Conservation (phyloP, 2,797 vertebrate species). For the Tamandua tetradactyla region DNA sequence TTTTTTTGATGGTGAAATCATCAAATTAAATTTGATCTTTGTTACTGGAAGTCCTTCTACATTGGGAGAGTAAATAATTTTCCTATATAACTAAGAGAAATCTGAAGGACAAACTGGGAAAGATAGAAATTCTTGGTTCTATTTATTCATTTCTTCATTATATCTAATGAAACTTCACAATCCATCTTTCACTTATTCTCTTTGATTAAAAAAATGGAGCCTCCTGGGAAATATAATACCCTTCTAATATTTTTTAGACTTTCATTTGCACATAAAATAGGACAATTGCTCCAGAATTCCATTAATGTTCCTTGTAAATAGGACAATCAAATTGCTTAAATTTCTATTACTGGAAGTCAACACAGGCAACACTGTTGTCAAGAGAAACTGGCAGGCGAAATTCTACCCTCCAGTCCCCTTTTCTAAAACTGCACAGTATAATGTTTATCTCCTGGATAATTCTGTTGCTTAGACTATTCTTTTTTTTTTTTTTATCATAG, state of each 20-base stretch:
- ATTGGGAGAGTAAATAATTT: conserved; percentile 38
- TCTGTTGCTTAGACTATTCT: not conserved
- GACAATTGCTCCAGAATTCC: conserved; percentile 64
- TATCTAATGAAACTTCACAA: conserved; percentile 27
- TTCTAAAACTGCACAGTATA: not conserved
- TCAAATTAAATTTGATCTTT: conserved; percentile 59
- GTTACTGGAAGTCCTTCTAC: conserved; percentile 14
- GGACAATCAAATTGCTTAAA: conserved; percentile 46
- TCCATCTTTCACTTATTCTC: conserved; percentile 32
- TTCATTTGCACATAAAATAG: conserved; percentile 72
- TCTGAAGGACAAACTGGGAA: conserved; percentile 43
- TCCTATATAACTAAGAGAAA: not conserved
- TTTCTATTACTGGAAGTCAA: conserved; percentile 63
- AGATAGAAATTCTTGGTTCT: not conserved
- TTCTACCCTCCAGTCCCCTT: not conserved
- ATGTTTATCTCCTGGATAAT: not conserved
- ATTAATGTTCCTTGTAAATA: conserved; percentile 62
- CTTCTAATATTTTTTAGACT: conserved; percentile 53
- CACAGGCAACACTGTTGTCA: conserved; percentile 49
- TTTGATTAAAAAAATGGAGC: conserved; percentile 27
- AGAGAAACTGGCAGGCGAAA: conserved; percentile 27
- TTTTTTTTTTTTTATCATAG: not conserved
- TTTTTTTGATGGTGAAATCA: conserved; percentile 60
- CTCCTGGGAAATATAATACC: conserved; percentile 32
- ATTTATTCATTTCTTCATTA: conserved; percentile 21